Evolutionary conservation across 2,797 vertebrate species (phyloP), one percentile per base, ranked within the genome.

Genomic region (Synanceia verrucosa): DNA sequence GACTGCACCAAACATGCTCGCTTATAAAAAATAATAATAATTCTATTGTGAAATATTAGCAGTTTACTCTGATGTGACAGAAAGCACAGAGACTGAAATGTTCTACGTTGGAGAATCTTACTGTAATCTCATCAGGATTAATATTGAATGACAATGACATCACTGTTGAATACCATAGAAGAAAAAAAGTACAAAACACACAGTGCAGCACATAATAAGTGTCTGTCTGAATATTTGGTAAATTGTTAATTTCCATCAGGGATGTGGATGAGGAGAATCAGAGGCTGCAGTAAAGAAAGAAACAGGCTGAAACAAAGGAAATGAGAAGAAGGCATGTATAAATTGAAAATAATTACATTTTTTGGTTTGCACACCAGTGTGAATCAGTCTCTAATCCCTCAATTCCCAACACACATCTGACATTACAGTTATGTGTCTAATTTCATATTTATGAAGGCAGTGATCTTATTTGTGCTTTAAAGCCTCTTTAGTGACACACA

Each of bases 1-100:
- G 82, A 65, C 76, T 86, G 85, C 82, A 61, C 53, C 85, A 79
- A 84, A 79, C 44, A 37, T 50, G 36, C 65, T 37, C 59, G n/a
- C 66, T 65, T 73, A 44, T 12, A 18, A 9, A 69, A 65, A 56
- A 78, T 71, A 73, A 73, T 29, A 62, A 28, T 46, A 55, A 59
- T 58, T 11, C 16, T 47, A 16, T 48, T 53, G 53, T 44, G 41
- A 59, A 63, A 65, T 64, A 52, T 47, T 29, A 6, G 41, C 14
- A 6, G n/a, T 64, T 78, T 70, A 48, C 26, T 36, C 9, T 62
- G 39, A 2, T n/a, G 4, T 14, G 24, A 31, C 16, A 16, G 21
- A 4, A 18, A 57, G 52, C 39, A 34, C 31, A 28, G 21, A 26
- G 41, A 34, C 14, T 21, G 19, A 78, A 64, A 39, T 33, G 64